Base-by-base conservation (phyloP, 1,140 invertebrate genomes). In the Episyrphus balteatus region DNA sequence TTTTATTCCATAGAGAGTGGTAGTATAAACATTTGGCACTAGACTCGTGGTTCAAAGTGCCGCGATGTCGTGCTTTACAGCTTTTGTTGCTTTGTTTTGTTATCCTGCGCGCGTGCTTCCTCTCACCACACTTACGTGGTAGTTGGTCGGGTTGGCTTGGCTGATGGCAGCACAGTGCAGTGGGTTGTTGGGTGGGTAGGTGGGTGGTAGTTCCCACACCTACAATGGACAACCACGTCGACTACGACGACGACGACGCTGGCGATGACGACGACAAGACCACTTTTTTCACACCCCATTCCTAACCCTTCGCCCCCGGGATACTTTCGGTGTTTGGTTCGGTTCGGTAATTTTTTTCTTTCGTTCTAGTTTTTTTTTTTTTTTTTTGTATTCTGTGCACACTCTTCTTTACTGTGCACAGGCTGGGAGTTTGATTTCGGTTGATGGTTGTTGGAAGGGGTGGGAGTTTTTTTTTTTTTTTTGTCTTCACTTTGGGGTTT, bases 91-190 rank as follows among this genome's bases (percentile, higher is more conserved):
- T 39, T 44, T 44, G 47, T 49, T 49, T 49, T 44, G 34, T 14
- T 32, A 36, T 49, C 13, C 18, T 17, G 54, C 56, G 47, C 48
- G 50, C 56, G 53, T 50, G 44, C 45, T 50, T 46, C 45, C 40
- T 46, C 55, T 51, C 55, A 46, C 54, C 55, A 52, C 54, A 57
- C 51, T 57, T 57, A 56, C 50, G 51, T 44, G 43, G 47, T 46
- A 33, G 43, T 21, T 47, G 52, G 32, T 30, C 32, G 32, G 18
- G 36, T 11, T 7, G 30, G 40, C 34, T 15, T 31, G 42, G 43
- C 13, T n/a, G 31, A 37, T 19, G 40, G 19, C 43, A 15, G 31
- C 44, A 32, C 17, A 43, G 34, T 48, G 53, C 55, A 5, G 6
- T 6, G 3, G 36, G 3, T 38, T 3, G 36, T 5, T 38, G n/a